Base-by-base conservation (phyloP, 1,140 invertebrate species). In the Globodera ellingtonae region DNA sequence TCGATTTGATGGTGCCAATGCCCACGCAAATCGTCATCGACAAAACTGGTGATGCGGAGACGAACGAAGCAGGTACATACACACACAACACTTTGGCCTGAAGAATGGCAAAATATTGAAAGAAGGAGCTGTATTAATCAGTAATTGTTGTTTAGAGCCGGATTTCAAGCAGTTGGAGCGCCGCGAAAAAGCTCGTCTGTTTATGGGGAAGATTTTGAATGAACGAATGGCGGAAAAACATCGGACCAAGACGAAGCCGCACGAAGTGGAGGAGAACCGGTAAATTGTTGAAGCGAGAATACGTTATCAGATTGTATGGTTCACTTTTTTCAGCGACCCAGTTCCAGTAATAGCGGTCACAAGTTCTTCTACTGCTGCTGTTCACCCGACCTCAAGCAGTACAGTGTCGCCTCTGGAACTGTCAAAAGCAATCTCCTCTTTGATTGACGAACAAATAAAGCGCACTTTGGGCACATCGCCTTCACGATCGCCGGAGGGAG, bases 191-290 rank as follows among this genome's bases (percentile, higher is more conserved):
- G 81, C 81, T 46, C 81, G 81, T 9, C 82, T 82, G 10, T 82
- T 82, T 56, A 82, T 82, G 81, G 81, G 83, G 47, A 44, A 56
- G 6, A 82, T 82, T 56, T 15, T 82, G 59, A 82, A 82, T 44
- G 81, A 82, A 52, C 81, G 73, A 79, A 59, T 82, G 62, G 81
- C 81, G 47, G 81, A 73, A 74, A 82, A 82, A 48, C 76, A 81
- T 66, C 15, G 82, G 59, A 8, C 47, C 65, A 67, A 76, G 21
- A 44, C 15, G 24, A 65, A 75, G 24, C 18, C 13, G 52, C 67
- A 66, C 47, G 65, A 67, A 47, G 65, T 52, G 13, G 65, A 44
- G 47, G 75, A 24, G 6, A 13, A 44, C 0, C 10, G 35, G 46
- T 44, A 62, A 67, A 65, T 24, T 13, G 10, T 69, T 8, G 66